phyloP scores from a whole-genome alignment of 2,888 invertebrate species.

The Lasius fuliginosus region DNA sequence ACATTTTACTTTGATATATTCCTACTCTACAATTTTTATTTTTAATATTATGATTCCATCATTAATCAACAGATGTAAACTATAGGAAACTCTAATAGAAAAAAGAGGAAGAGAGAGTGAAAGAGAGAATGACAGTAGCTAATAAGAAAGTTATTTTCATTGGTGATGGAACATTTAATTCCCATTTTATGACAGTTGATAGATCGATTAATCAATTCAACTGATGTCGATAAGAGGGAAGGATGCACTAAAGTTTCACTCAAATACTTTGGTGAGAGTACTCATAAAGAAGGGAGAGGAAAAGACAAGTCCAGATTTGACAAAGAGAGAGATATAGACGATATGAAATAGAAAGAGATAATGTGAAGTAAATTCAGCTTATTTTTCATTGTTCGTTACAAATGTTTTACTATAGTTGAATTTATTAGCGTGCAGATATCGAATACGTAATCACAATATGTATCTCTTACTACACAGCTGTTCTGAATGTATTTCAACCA shows the following conservation, averaged over 20 bases:
- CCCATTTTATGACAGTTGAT: conserved; percentile 11
- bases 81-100: not conserved
- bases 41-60: conserved; percentile 8
- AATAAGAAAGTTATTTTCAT: conserved; percentile 12
- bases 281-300: not conserved
- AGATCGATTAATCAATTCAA: conserved; percentile 41
- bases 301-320: not conserved
- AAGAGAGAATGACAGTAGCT: not conserved
- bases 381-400: conserved; percentile 42
- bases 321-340: not conserved
- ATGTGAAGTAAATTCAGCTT: conserved; percentile 19
- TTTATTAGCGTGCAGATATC: not conserved
- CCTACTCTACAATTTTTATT: not conserved
- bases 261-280: conserved; percentile 32
- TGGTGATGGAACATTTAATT: not conserved
- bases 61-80: not conserved
- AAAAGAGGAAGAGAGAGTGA: not conserved
- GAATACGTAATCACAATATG: conserved; percentile 14
- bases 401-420: not conserved
- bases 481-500: not conserved
- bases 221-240: conserved; percentile 16
- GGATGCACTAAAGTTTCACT: conserved; percentile 7
- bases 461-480: not conserved
- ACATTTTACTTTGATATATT: not conserved
- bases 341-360: not conserved